These are phyloP conservation scores for Heterochromis multidens DNA, from an alignment of 2,113 vertebrate genomes.

Conservation along the genomic window DNA sequence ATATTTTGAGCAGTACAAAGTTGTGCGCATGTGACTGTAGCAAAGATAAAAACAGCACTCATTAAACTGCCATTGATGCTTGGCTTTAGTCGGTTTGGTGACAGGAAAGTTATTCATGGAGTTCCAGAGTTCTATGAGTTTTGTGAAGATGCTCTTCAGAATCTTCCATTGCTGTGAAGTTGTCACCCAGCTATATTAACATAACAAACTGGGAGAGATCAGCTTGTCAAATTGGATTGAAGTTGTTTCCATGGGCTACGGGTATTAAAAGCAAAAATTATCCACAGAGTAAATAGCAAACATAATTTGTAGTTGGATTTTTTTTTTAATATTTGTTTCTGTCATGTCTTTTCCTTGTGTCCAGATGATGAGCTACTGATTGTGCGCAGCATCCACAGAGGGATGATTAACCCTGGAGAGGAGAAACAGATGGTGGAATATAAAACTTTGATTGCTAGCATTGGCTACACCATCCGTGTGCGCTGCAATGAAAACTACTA, in stretches of 20 bases:
- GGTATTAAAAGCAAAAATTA: rapidly evolving
- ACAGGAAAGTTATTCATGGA: neutral
- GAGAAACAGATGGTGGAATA: constrained; percentile 81
- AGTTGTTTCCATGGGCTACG: neutral
- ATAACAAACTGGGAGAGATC: neutral
- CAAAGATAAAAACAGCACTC: neutral
- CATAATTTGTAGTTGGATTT: neutral
- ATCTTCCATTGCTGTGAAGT: neutral
- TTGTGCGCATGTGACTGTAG: neutral
- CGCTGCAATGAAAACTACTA: constrained; percentile 92
- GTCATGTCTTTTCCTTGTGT: neutral
- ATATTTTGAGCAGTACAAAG: neutral
- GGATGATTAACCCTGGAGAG: constrained; percentile 91
- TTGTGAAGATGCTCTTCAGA: neutral
- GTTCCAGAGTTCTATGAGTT: neutral
- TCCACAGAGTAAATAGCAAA: neutral
- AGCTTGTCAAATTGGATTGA: neutral
- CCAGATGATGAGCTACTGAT: constrained; percentile 86
- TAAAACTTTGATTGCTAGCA: constrained; percentile 76
- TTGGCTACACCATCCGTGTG: constrained; percentile 86
- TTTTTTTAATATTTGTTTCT: neutral
- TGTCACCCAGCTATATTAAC: neutral
- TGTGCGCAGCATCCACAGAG: constrained; percentile 83
- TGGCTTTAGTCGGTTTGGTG: neutral
- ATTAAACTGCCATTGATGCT: neutral